phyloP scores from a whole-genome alignment of 2,797 vertebrate genomes.

The Pyrocephalus nanus region DNA sequence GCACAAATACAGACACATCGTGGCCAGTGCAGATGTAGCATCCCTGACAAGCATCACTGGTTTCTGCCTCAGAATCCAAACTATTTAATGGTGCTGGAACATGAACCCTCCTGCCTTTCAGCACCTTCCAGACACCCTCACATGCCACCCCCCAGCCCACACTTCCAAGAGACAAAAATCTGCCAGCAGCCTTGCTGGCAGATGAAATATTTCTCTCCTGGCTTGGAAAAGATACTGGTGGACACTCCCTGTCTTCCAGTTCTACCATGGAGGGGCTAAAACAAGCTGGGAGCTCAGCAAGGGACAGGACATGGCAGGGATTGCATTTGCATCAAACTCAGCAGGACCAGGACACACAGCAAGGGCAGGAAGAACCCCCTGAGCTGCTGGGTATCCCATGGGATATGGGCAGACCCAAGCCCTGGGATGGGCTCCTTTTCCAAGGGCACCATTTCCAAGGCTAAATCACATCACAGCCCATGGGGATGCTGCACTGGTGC shows the following conservation, averaged over 20 bases:
- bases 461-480: background rate
- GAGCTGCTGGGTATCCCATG: background rate
- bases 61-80: background rate
- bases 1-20: background rate
- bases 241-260: background rate
- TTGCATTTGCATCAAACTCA: background rate
- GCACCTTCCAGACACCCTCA: background rate
- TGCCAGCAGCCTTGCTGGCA: background rate
- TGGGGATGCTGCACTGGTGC: background rate
- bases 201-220: background rate
- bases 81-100: background rate
- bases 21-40: fast-evolving
- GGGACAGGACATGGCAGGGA: background rate
- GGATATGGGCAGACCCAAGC: background rate
- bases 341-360: background rate
- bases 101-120: background rate
- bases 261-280: background rate
- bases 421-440: background rate
- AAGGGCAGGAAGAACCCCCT: background rate
- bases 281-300: background rate
- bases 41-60: background rate
- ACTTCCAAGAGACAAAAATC: background rate
- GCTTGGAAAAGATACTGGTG: background rate
- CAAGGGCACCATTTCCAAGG: background rate
- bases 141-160: background rate